A percentile compares a stretch with the other conserved stretches of the same genome.
Evolutionary conservation across 53 echinoderm and acorn worm genomes (phyloP).

Genomic region (Henricia sp.): DNA sequence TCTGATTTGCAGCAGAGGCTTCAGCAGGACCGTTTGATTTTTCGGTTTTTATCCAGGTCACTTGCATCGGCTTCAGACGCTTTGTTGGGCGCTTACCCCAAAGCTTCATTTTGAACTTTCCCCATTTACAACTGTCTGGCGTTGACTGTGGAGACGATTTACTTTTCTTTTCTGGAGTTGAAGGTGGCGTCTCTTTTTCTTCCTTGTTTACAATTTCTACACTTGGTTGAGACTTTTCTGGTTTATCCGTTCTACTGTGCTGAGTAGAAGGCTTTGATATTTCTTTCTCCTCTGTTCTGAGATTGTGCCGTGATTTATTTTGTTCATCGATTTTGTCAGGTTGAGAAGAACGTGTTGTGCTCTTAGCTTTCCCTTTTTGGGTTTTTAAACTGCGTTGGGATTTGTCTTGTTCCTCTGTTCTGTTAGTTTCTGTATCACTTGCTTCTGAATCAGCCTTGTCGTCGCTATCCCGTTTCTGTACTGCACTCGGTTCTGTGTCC

Average conservation of each 20-base stretch:
- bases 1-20: not conserved
- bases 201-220: not conserved
- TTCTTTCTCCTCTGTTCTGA: too few relatives aligned
- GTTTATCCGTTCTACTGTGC: not conserved
- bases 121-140: constrained; percentile 51
- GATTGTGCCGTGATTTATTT: too few relatives aligned
- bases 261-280: too few relatives aligned
- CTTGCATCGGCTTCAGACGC: constrained; percentile 28
- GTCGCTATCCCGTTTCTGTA: too few relatives aligned
- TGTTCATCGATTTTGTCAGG: too few relatives aligned
- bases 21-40: constrained; percentile 5
- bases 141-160: not conserved
- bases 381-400: too few relatives aligned
- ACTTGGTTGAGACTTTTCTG: not conserved
- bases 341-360: too few relatives aligned
- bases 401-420: too few relatives aligned
- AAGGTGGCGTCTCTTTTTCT: not conserved
- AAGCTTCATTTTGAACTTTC: constrained; percentile 53
- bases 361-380: too few relatives aligned
- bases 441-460: too few relatives aligned
- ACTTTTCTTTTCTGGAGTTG: not conserved
- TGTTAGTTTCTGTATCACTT: too few relatives aligned
- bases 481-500: constrained; percentile 9
- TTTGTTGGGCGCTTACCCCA: constrained; percentile 55
- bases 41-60: not conserved